Conservation (phyloP, 2,797 vertebrate species). For the Distichodus sexfasciatus region DNA sequence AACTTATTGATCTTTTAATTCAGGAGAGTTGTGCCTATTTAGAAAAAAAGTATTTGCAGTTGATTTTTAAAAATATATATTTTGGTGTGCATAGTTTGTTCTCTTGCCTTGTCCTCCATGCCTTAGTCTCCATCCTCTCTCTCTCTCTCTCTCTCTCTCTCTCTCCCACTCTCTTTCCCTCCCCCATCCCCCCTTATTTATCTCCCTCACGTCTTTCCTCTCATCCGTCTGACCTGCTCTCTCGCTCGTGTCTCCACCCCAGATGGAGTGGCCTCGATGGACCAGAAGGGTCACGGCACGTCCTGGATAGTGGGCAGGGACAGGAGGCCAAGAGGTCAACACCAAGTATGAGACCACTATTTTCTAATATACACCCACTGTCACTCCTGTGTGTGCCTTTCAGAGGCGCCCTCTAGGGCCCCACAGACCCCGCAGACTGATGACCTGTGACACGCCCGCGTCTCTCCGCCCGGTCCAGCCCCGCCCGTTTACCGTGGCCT, state of each 20-base stretch:
- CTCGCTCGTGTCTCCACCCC: slow-evolving; percentile 26
- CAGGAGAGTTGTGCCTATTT: too few relatives aligned
- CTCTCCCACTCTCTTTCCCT: not conserved
- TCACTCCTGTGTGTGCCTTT: slow-evolving; percentile 92
- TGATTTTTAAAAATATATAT: too few relatives aligned
- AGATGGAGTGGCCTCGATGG: slow-evolving; percentile 95
- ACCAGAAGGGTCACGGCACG: slow-evolving; percentile 98
- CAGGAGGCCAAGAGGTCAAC: slow-evolving; percentile 99
- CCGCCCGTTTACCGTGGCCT: slow-evolving; percentile 71
- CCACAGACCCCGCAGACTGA: slow-evolving; percentile 85
- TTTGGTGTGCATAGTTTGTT: too few relatives aligned
- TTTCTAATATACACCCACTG: slow-evolving; percentile 92
- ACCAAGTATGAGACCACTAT: slow-evolving; percentile 99
- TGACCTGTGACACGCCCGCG: slow-evolving; percentile 76
- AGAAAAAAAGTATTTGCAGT: not conserved
- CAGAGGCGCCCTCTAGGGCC: slow-evolving; percentile 86
- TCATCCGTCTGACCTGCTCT: not conserved
- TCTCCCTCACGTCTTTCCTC: not conserved
- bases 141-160: not conserved
- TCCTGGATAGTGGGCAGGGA: slow-evolving; percentile 98
- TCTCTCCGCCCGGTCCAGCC: slow-evolving; percentile 64
- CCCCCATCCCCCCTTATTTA: not conserved
- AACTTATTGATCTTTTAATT: too few relatives aligned
- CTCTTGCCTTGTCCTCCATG: slow-evolving; percentile 17
- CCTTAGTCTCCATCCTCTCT: not conserved